Percentiles rank a stretch among this genome's conserved stretches.
Evolutionary conservation across 2,888 invertebrate genomes (phyloP).

Genomic region (Rhagonycha fulva): DNA sequence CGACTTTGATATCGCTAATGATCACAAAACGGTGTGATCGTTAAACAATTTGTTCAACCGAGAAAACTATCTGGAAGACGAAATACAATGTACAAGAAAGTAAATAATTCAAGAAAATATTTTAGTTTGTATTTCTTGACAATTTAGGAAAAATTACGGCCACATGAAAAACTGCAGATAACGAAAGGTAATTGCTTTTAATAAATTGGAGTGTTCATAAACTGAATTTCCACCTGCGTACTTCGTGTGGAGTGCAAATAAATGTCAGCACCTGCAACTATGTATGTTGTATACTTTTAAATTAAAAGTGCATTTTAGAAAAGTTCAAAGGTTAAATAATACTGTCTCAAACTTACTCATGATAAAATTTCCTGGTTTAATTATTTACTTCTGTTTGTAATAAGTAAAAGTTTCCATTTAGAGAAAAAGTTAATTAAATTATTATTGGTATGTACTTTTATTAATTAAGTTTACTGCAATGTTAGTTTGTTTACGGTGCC

Average conservation of each 20-base stretch:
- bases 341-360: background rate
- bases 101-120: background rate
- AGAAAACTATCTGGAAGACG: background rate
- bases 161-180: background rate
- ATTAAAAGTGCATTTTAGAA: background rate
- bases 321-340: background rate
- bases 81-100: background rate
- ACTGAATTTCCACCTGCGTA: background rate
- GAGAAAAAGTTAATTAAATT: background rate
- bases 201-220: background rate
- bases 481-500: background rate
- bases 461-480: background rate
- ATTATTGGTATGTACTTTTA: background rate
- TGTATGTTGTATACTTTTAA: background rate
- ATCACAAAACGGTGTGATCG: background rate
- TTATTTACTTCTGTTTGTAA: background rate
- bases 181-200: background rate
- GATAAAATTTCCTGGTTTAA: background rate
- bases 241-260: background rate
- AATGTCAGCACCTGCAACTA: background rate
- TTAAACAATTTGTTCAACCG: background rate
- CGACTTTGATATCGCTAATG: background rate
- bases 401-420: background rate
- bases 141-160: background rate
- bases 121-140: background rate